Conservation (phyloP, 2,888 invertebrate genomes). For the Chaitophorus viminalis region DNA sequence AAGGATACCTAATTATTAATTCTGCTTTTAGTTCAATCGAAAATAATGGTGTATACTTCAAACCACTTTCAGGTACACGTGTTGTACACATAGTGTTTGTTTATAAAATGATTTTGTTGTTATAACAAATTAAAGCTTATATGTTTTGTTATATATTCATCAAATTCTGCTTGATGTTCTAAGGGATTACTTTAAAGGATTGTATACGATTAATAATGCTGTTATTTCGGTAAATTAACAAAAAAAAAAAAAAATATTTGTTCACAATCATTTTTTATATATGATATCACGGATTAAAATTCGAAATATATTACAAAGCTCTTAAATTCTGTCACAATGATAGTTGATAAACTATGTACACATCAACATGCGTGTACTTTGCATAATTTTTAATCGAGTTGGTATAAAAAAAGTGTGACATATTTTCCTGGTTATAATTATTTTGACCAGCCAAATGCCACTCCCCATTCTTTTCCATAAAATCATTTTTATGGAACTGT, state of each 20-base stretch:
- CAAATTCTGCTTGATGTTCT: background rate
- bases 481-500: too few relatives aligned
- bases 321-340: too few relatives aligned
- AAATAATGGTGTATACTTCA: background rate
- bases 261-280: background rate
- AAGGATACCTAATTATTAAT: background rate
- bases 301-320: too few relatives aligned
- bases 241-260: background rate
- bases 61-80: background rate
- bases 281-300: too few relatives aligned
- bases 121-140: background rate
- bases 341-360: too few relatives aligned
- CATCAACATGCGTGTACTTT: too few relatives aligned
- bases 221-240: background rate
- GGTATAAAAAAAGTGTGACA: too few relatives aligned
- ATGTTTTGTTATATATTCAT: background rate
- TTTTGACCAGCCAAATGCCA: too few relatives aligned
- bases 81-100: background rate
- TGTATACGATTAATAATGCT: background rate
- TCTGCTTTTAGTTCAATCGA: background rate
- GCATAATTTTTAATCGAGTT: too few relatives aligned
- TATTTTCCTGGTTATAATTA: too few relatives aligned
- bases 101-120: background rate
- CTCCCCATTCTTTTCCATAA: too few relatives aligned
- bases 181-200: background rate